These are phyloP conservation scores for Cydia splendana DNA, from an alignment of 1,140 invertebrate species.

Conservation along the genomic window DNA sequence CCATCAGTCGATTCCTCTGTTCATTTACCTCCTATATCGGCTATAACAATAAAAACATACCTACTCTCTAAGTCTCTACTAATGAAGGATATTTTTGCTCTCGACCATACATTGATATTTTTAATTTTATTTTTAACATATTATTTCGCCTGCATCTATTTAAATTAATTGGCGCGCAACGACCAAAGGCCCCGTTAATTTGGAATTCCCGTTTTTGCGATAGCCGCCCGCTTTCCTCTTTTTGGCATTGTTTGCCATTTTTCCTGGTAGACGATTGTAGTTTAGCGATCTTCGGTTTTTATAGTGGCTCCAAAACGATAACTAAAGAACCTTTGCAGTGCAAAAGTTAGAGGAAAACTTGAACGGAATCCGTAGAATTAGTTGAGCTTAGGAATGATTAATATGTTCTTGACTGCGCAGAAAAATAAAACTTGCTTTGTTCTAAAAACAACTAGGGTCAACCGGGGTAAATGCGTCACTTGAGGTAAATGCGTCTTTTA, in stretches of 20 bases:
- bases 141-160: neutral
- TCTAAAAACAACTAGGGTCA: no score
- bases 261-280: neutral
- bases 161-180: neutral
- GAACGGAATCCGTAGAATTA: neutral
- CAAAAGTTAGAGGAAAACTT: conserved; percentile 1
- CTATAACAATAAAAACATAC: no score
- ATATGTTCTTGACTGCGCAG: no score
- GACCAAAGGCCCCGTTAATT: neutral
- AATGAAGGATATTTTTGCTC: no score
- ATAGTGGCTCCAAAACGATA: neutral
- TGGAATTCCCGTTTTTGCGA: neutral
- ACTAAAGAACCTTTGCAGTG: neutral
- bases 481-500: no score
- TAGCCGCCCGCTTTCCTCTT: neutral
- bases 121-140: neutral
- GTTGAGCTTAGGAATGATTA: no score
- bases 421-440: no score
- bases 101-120: no score
- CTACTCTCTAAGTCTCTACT: no score
- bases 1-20: no score
- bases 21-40: no score
- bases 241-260: neutral
- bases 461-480: no score
- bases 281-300: neutral